These are phyloP conservation scores for Coleophora flavipennella DNA, from an alignment of 2,888 invertebrate genomes.

Conservation along the genomic window DNA sequence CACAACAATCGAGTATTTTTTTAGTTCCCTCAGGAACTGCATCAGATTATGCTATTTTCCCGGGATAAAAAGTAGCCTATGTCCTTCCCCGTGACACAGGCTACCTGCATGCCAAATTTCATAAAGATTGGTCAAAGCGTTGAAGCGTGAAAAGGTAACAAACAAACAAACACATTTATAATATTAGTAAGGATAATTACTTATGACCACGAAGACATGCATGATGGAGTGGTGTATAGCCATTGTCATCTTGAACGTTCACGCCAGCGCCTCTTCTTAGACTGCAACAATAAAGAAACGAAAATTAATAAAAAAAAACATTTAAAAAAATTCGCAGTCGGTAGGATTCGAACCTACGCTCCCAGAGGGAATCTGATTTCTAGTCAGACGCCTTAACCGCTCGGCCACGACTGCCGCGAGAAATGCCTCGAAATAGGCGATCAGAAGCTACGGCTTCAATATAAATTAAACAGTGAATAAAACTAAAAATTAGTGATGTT, in stretches of 20 bases:
- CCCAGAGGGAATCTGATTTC: conserved; percentile 93
- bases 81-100: no score
- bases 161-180: not conserved
- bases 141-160: no score
- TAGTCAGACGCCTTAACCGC: conserved; percentile 92
- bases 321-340: conserved; percentile 75
- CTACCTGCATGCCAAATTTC: no score
- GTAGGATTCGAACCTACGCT: conserved; percentile 93
- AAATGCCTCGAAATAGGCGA: conserved; percentile 16
- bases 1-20: no score
- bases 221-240: conserved; percentile 94
- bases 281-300: conserved; percentile 69
- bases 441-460: conserved; percentile 1
- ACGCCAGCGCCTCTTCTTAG: conserved; percentile 91
- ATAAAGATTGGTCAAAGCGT: no score
- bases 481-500: no score
- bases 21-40: no score
- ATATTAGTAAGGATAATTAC: no score
- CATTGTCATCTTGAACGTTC: conserved; percentile 93
- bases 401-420: conserved; percentile 83
- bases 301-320: conserved; percentile 15
- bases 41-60: no score
- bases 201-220: conserved; percentile 94
- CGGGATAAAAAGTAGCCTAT: no score
- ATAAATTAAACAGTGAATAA: not conserved